These are phyloP conservation scores for Gephyroberyx darwinii DNA, from an alignment of 2,797 vertebrate genomes.

Conservation along the genomic window DNA sequence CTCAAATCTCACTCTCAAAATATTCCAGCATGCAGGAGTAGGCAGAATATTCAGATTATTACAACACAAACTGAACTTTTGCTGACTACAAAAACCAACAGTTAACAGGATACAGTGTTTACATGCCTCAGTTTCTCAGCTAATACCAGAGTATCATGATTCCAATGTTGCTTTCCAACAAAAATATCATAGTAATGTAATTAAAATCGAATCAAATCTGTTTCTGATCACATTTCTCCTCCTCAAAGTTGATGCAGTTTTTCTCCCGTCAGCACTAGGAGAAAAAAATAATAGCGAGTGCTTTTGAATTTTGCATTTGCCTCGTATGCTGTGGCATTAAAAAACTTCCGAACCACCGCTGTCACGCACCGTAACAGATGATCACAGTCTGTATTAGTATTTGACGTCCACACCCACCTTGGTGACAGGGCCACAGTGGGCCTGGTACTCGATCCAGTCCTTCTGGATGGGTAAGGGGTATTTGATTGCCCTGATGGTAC, in stretches of 20 bases:
- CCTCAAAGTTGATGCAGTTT: neutral
- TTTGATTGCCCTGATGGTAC: conserved; percentile 88
- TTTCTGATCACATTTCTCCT: neutral
- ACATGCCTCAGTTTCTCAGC: neutral
- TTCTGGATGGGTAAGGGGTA: conserved; percentile 86
- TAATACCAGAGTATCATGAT: neutral
- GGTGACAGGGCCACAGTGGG: conserved; percentile 87
- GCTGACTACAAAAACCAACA: too few relatives aligned
- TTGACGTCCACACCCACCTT: conserved; percentile 80
- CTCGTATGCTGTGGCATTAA: too few relatives aligned
- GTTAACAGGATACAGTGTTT: neutral
- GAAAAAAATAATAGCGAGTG: too few relatives aligned
- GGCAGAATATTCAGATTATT: too few relatives aligned
- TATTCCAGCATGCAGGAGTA: neutral
- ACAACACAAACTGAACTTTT: too few relatives aligned
- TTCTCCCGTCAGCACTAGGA: neutral
- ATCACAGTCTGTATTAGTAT: too few relatives aligned
- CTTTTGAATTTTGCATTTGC: too few relatives aligned
- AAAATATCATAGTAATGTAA: too few relatives aligned
- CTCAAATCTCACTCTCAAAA: neutral
- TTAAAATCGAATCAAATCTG: neutral
- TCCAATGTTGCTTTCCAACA: too few relatives aligned
- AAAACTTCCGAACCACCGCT: too few relatives aligned
- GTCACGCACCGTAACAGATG: too few relatives aligned
- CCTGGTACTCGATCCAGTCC: conserved; percentile 90